phyloP scores from a whole-genome alignment of 2,797 vertebrate genomes.

The Scolopax bukidnonensis region DNA sequence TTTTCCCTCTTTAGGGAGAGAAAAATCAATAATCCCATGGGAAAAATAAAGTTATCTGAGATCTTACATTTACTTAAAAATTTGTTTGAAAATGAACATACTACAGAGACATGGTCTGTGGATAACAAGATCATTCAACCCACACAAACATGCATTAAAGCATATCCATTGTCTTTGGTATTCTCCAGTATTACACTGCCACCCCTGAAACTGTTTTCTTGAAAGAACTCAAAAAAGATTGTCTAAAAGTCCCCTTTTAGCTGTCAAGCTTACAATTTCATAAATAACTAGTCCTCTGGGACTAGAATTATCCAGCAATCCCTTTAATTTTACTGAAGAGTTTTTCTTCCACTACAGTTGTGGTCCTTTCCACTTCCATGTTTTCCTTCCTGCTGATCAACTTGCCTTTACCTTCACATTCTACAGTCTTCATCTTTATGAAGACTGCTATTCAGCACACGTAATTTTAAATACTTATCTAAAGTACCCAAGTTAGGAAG shows the following conservation, averaged over 20 bases:
- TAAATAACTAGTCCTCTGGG: neutral
- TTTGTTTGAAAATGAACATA: neutral
- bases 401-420: neutral
- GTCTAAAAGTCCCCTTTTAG: neutral
- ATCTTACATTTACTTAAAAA: neutral
- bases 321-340: neutral
- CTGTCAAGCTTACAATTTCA: neutral
- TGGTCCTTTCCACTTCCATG: neutral
- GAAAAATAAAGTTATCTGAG: neutral
- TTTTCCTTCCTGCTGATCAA: neutral
- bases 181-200: neutral
- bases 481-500: neutral
- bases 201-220: neutral
- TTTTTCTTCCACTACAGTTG: neutral
- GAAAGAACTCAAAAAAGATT: neutral
- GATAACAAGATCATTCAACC: neutral
- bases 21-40: neutral
- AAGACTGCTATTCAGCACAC: neutral
- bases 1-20: neutral
- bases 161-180: fast-evolving
- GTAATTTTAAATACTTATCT: neutral
- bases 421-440: neutral
- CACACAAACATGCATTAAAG: neutral
- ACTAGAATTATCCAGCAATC: neutral
- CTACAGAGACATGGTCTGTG: neutral